phyloP scores from a whole-genome alignment of 2,797 vertebrate species.

The Synanceia verrucosa region DNA sequence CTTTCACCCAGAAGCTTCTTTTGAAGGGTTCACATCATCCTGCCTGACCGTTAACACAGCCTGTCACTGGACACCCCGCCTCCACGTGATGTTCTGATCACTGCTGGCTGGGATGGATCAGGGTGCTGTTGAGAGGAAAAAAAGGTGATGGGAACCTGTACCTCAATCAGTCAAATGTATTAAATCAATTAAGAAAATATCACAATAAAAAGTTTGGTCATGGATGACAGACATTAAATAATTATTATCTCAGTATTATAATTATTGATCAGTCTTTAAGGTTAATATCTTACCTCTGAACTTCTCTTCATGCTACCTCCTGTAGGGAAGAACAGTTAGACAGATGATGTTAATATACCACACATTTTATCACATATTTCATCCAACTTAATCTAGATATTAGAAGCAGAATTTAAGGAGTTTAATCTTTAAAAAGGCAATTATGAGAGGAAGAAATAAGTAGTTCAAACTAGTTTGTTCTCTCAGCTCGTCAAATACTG shows the following conservation, averaged over 20 bases:
- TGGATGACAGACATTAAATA: not conserved
- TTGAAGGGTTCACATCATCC: slow-evolving; percentile 1
- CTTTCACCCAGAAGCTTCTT: not conserved
- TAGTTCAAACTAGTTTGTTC: not conserved
- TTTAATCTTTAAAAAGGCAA: not conserved
- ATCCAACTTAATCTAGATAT: not conserved
- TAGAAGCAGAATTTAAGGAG: not conserved
- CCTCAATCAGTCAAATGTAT: not conserved
- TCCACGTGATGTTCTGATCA: slow-evolving; percentile 10
- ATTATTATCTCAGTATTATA: not conserved
- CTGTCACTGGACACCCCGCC: not conserved
- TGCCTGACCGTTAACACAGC: slow-evolving; percentile 30
- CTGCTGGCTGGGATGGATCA: slow-evolving; percentile 3
- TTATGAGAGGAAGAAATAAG: not conserved
- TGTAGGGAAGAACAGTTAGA: slow-evolving; percentile 1
- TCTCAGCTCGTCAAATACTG: not conserved
- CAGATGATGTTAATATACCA: not conserved
- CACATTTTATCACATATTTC: not conserved
- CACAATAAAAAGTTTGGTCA: not conserved
- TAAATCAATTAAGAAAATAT: not conserved
- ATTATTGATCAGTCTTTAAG: not conserved
- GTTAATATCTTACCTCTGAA: slow-evolving; percentile 24
- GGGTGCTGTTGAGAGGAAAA: slow-evolving; percentile 20
- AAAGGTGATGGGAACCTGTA: not conserved
- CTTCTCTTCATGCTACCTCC: not conserved